phyloP scores from a whole-genome alignment of 2,888 invertebrate genomes.

The Agrypnus murinus region DNA sequence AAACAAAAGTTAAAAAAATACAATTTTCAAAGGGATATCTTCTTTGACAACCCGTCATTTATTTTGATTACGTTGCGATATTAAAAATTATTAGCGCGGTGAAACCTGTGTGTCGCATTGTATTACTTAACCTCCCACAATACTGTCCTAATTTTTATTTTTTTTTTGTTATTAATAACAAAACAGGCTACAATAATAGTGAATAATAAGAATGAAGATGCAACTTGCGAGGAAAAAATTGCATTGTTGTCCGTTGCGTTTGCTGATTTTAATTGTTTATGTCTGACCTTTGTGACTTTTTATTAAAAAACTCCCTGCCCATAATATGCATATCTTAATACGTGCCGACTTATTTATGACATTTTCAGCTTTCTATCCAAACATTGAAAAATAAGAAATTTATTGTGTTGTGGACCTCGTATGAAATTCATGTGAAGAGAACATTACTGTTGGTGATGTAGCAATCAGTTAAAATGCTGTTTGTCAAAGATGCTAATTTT shows the following conservation, averaged over 20 bases:
- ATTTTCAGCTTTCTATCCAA: constrained; percentile 38
- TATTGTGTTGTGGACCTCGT: constrained; percentile 33
- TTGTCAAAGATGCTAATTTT: constrained; percentile 54
- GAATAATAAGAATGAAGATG: constrained; percentile 41
- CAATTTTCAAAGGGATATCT: constrained; percentile 55
- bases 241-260: constrained; percentile 20
- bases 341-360: constrained; percentile 35
- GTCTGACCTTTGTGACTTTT: constrained; percentile 36
- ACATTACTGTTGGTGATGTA: constrained; percentile 46
- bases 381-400: constrained; percentile 41
- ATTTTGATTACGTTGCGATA: constrained; percentile 66
- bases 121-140: constrained; percentile 54
- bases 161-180: too few relatives aligned
- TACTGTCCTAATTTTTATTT: constrained; percentile 55
- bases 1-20: constrained; percentile 61
- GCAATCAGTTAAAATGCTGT: constrained; percentile 48
- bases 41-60: constrained; percentile 66
- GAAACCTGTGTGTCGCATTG: constrained; percentile 51
- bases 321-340: constrained; percentile 24
- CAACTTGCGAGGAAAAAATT: constrained; percentile 25
- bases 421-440: constrained; percentile 44
- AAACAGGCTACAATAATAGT: constrained; percentile 37
- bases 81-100: constrained; percentile 64
- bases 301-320: constrained; percentile 36
- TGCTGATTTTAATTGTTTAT: constrained; percentile 36